Conservation (phyloP, 1,140 invertebrate genomes). For the Berghia stephanieae region DNA sequence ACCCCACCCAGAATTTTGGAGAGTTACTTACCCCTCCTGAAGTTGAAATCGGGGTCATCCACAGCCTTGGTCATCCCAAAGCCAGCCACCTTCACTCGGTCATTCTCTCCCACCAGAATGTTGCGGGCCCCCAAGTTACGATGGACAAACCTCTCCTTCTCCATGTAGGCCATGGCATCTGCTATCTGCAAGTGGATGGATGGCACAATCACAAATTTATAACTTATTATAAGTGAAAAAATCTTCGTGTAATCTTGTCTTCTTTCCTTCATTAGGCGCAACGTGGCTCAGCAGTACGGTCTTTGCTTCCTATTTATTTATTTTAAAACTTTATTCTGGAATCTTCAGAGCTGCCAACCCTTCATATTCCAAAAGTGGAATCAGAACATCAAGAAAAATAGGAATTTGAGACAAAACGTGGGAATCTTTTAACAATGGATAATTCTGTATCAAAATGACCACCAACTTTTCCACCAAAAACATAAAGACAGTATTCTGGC, state of each 20-base stretch:
- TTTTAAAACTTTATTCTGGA: background rate
- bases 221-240: background rate
- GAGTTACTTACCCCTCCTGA: conserved; percentile 81
- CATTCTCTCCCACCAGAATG: conserved; percentile 94
- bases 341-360: background rate
- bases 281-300: too few relatives aligned
- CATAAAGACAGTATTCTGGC: too few relatives aligned
- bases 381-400: too few relatives aligned
- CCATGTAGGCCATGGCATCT: conserved; percentile 91
- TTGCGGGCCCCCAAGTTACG: conserved; percentile 66
- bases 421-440: too few relatives aligned
- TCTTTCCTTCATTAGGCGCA: too few relatives aligned
- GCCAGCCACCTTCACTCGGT: conserved; percentile 89
- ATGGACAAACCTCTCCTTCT: conserved; percentile 80
- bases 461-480: too few relatives aligned
- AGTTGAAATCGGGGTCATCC: conserved; percentile 97
- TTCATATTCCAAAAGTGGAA: too few relatives aligned
- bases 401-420: too few relatives aligned
- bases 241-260: background rate
- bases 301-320: background rate
- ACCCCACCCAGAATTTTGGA: too few relatives aligned
- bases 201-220: background rate
- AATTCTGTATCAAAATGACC: too few relatives aligned
- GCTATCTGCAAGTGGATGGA: conserved; percentile 67
- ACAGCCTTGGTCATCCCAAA: conserved; percentile 96